Conservation (phyloP, 2,888 invertebrate species). For the Limnephilus marmoratus region DNA sequence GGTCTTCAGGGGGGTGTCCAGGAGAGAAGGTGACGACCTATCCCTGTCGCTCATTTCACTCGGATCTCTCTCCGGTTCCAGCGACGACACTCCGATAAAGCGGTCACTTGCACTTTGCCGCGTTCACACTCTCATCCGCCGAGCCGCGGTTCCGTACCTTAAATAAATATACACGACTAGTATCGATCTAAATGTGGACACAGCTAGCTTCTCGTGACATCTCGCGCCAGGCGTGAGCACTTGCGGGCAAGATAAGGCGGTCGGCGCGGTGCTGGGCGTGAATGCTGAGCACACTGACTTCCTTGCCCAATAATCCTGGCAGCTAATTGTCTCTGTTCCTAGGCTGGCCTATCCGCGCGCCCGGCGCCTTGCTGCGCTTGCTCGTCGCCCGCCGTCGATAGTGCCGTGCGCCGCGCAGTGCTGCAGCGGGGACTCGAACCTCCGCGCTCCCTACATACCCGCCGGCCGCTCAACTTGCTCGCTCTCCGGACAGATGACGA, state of each 20-base stretch:
- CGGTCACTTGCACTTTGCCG: conserved; percentile 66
- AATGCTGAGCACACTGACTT: background rate
- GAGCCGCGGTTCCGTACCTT: conserved; percentile 78
- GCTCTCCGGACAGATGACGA: background rate
- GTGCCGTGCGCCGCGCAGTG: background rate
- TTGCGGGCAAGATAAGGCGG: conserved; percentile 25
- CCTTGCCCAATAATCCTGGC: background rate
- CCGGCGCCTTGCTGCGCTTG: conserved; percentile 3
- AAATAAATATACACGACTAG: conserved; percentile 70
- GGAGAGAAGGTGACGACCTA: conserved; percentile 91
- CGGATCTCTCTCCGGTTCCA: conserved; percentile 60
- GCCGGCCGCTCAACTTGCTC: conserved; percentile 62
- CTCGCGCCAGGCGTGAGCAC: conserved; percentile 58
- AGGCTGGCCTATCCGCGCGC: background rate
- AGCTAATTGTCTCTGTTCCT: background rate
- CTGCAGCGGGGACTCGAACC: conserved; percentile 60
- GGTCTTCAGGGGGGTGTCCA: conserved; percentile 92
- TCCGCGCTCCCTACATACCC: conserved; percentile 76
- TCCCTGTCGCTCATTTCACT: conserved; percentile 90
- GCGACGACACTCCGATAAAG: conserved; percentile 60
- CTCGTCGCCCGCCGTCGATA: background rate
- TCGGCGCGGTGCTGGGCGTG: conserved; percentile 10
- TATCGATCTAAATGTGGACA: conserved; percentile 64
- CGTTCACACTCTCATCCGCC: conserved; percentile 73
- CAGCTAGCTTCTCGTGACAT: conserved; percentile 62